Evolutionary conservation across 2,888 invertebrate genomes (phyloP), one percentile per base, ranked within the genome.

Genomic region (Oligia fasciuncula): DNA sequence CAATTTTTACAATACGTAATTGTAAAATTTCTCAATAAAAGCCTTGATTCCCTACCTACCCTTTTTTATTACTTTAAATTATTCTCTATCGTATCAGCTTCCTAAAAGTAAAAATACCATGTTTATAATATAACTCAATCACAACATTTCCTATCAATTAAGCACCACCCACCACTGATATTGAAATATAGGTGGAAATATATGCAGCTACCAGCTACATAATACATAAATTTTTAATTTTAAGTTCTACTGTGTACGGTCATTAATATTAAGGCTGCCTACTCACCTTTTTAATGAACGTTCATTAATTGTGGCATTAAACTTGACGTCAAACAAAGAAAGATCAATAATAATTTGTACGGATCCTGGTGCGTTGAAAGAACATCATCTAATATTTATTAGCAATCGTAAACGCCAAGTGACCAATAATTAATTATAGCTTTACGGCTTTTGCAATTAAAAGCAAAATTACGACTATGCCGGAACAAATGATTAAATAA

Each of bases 371-470:
- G 54, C 60, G 69, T 65, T 85, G 65, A 85, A 81, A 85, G 76
- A 73, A 81, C 62, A 66, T 76, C 46, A 62, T 81, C 40, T 62
- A 66, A 76, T 69, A 54, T 81, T 76, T 76, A 81, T 72, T 40
- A 76, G 62, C n/a, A 14, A n/a, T 67, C 75, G 69, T 81, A 76
- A 73, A 85, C 43, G 43, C 43, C 60, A 76, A 81, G 71, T 72
- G 67, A 68, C 40, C 68, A 72, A 65, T 67, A 72, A 80, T 70
- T 84, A 67, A 73, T 76, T 76, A 74, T 71, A 54, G 67, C 63
- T 84, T 84, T 85, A 85, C 63, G 35, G 9, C 43, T 62, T 69
- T 66, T 73, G 69, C 62, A 76, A 83, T 85, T 76, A 85, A 73
- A 49, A 66, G 35, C 35, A 54, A 62, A 66, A 66, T 80, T 49